Percentiles rank a stretch among this genome's conserved stretches.
These are phyloP conservation scores for Aurelia coerulea DNA, from an alignment of 30 jellyfish, hydroid and myxozoan genomes.

Conservation along the genomic window DNA sequence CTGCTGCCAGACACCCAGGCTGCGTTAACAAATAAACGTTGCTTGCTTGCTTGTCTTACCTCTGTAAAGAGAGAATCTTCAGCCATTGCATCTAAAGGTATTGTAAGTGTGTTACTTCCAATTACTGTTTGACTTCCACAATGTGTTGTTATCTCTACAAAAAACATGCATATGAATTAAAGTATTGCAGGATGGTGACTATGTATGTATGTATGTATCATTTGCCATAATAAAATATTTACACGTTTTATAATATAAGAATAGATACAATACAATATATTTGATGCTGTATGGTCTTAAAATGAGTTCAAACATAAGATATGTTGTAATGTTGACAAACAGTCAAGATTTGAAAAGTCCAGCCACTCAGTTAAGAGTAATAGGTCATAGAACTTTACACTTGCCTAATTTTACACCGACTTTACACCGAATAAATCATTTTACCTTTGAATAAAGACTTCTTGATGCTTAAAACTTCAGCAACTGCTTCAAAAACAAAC, in stretches of 20 bases:
- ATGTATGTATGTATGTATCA: not conserved
- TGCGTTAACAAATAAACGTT: too few species aligned
- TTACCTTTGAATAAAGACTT: slow-evolving; percentile 27
- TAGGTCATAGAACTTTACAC: too few species aligned
- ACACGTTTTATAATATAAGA: not conserved
- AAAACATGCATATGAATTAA: not conserved
- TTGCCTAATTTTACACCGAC: too few species aligned
- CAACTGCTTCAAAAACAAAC: slow-evolving; percentile 43
- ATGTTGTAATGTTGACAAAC: too few species aligned
- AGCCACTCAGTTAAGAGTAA: too few species aligned
- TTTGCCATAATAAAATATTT: not conserved
- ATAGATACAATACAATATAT: too few species aligned
- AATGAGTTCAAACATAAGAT: too few species aligned
- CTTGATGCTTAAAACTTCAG: slow-evolving; percentile 16
- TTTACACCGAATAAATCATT: not conserved
- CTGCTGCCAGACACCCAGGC: too few species aligned
- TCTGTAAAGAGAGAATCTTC: slow-evolving; percentile 59
- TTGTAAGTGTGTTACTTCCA: slow-evolving; percentile 63
- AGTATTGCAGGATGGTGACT: too few species aligned
- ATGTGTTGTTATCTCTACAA: slow-evolving; percentile 39
- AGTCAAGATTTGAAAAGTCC: too few species aligned
- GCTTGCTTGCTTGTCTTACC: slow-evolving; percentile 20
- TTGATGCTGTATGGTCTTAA: too few species aligned
- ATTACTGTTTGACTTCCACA: slow-evolving; percentile 60
- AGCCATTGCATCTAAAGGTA: slow-evolving; percentile 27